Evolutionary conservation across 2,888 invertebrate genomes (phyloP).

Genomic region (Lumbricus terrestris): DNA sequence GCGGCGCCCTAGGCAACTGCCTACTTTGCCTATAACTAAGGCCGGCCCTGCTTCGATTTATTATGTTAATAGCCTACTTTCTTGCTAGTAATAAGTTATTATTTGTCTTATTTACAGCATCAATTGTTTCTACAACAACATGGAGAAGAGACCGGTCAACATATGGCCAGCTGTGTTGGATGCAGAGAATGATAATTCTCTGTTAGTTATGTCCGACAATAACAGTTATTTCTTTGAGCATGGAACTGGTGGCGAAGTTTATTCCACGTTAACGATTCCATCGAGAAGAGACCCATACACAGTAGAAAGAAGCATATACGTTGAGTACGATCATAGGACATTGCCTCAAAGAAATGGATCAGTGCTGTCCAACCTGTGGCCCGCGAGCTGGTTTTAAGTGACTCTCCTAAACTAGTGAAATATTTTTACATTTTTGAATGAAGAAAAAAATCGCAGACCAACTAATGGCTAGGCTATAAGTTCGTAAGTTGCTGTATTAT

Average conservation of each 20-base stretch:
- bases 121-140: slow-evolving; percentile 15
- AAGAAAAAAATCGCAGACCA: too few relatives aligned
- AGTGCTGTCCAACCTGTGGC: too few relatives aligned
- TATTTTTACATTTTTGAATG: too few relatives aligned
- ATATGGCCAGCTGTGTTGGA: slow-evolving; percentile 22
- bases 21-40: too few relatives aligned
- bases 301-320: not conserved
- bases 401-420: too few relatives aligned
- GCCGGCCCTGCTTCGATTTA: too few relatives aligned
- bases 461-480: too few relatives aligned
- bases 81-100: not conserved
- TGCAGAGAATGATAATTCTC: not conserved
- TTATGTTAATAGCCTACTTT: not conserved
- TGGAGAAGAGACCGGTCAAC: slow-evolving; percentile 6
- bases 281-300: not conserved
- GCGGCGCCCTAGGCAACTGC: too few relatives aligned
- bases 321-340: not conserved
- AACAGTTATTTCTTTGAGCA: slow-evolving; percentile 23
- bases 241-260: slow-evolving; percentile 19
- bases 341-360: too few relatives aligned
- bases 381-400: too few relatives aligned
- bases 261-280: not conserved
- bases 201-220: not conserved
- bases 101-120: not conserved
- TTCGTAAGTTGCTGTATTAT: too few relatives aligned